These are phyloP conservation scores for Hemicentrotus pulcherrimus DNA, from an alignment of 35 echinoderm and acorn worm genomes.

Conservation along the genomic window DNA sequence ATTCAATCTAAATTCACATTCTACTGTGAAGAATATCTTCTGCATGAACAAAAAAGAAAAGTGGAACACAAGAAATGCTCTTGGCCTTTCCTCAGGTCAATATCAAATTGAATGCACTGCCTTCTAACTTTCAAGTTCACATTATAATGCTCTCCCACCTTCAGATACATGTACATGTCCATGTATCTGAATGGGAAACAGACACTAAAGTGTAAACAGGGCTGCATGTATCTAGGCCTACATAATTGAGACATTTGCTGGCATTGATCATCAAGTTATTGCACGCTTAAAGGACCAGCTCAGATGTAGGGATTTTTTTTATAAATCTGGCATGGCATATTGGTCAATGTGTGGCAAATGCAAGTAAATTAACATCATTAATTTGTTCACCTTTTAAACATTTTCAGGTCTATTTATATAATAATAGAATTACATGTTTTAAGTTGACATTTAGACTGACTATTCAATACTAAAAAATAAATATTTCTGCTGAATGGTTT, in stretches of 20 bases:
- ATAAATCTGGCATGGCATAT: too few relatives aligned
- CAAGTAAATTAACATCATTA: too few relatives aligned
- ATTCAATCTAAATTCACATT: too few relatives aligned
- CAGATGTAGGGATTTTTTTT: too few relatives aligned
- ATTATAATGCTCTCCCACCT: too few relatives aligned
- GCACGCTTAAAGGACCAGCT: not conserved
- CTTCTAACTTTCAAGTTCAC: not conserved
- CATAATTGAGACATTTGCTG: constrained; percentile 3
- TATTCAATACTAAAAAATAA: too few relatives aligned
- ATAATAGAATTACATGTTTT: too few relatives aligned
- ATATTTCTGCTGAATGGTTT: too few relatives aligned
- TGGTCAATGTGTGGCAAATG: too few relatives aligned
- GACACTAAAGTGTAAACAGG: not conserved
- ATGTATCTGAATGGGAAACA: not conserved
- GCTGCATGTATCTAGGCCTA: not conserved
- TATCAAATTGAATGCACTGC: not conserved
- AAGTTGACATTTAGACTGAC: too few relatives aligned
- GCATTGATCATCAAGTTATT: not conserved
- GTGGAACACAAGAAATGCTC: not conserved
- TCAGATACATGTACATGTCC: not conserved
- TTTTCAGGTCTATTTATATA: too few relatives aligned
- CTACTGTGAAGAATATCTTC: not conserved
- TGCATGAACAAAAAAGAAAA: not conserved
- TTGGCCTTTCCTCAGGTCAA: not conserved
- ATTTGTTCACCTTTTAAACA: too few relatives aligned